Evolutionary conservation across 2,113 vertebrate genomes (phyloP).

Genomic region (Paradisaea rubra): DNA sequence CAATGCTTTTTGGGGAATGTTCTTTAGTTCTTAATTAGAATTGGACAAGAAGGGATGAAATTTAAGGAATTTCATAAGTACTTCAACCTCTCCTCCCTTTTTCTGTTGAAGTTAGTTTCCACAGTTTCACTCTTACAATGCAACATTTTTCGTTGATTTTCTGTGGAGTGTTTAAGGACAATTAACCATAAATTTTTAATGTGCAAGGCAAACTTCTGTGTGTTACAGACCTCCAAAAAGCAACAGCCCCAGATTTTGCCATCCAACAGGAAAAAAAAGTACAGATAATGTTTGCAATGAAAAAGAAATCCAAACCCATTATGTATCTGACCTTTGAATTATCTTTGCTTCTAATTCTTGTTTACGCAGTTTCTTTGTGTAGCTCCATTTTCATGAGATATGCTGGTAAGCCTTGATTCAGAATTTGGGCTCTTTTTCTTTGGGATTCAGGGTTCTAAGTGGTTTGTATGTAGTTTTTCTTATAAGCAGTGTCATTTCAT

Average conservation of each 20-base stretch:
- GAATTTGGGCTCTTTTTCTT: not conserved
- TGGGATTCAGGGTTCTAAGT: not conserved
- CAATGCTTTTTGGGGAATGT: not conserved
- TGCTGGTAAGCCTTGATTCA: not conserved
- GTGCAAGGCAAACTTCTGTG: not conserved
- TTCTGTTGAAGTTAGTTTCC: not conserved
- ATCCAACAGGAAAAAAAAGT: not conserved
- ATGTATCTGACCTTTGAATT: not conserved
- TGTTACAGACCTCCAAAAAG: not conserved
- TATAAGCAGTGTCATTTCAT: not conserved
- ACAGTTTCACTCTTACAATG: not conserved
- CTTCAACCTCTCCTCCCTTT: not conserved
- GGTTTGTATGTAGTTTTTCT: not conserved
- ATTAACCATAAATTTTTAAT: not conserved
- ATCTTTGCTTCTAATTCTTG: not conserved
- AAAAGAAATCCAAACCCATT: not conserved
- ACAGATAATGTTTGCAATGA: not conserved
- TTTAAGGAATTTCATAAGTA: not conserved
- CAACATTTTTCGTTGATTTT: not conserved
- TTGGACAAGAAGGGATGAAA: not conserved
- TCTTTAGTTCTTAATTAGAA: not conserved
- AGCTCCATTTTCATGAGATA: not conserved
- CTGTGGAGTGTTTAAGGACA: not conserved
- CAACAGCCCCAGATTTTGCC: not conserved
- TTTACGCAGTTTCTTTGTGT: not conserved